Evolutionary conservation across 2,113 vertebrate genomes (phyloP).

Genomic region (Pitta sordida): DNA sequence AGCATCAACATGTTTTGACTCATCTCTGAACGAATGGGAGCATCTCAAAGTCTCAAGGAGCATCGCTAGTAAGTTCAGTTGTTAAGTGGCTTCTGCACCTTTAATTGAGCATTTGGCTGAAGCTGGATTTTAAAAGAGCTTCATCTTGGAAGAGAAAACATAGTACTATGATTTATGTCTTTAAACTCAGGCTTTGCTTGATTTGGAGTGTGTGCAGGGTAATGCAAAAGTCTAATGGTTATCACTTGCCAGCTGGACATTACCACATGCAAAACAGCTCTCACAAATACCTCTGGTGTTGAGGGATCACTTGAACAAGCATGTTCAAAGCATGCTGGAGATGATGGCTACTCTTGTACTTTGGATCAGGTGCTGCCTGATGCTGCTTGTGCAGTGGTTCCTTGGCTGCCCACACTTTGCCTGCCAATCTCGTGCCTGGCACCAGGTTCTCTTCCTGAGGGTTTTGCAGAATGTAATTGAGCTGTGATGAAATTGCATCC

Average conservation of each 20-base stretch:
- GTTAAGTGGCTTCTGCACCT: neutral
- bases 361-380: neutral
- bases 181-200: neutral
- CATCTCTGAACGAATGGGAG: neutral
- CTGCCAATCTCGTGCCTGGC: constrained; percentile 10
- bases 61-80: neutral
- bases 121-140: neutral
- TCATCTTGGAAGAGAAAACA: neutral
- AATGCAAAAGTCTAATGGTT: neutral
- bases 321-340: neutral
- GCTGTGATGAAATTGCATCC: neutral
- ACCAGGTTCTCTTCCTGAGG: neutral
- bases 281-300: neutral
- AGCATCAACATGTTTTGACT: neutral
- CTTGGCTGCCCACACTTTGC: neutral
- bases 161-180: neutral
- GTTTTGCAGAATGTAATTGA: neutral
- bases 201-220: neutral
- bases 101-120: neutral
- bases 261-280: neutral
- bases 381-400: neutral
- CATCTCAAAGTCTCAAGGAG: neutral
- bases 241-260: constrained; percentile 6
- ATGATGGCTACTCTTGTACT: neutral
- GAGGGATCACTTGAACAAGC: neutral